phyloP scores from a whole-genome alignment of 2,797 vertebrate species.

The Tragelaphus eurycerus region DNA sequence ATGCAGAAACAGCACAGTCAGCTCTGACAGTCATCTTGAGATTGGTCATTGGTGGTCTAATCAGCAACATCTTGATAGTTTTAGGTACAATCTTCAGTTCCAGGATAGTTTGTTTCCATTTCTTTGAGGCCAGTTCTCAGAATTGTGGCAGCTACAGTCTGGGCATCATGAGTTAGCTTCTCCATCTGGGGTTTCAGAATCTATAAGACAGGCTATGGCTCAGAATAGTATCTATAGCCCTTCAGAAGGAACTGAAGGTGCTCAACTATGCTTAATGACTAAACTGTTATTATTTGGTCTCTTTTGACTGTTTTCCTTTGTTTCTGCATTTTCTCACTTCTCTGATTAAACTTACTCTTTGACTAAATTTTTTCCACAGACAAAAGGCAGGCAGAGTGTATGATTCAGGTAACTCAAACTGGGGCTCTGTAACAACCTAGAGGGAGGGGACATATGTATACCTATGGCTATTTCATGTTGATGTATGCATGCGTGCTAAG shows the following conservation, averaged over 20 bases:
- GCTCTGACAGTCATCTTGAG: neutral
- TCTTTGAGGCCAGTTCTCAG: neutral
- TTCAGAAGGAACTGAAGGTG: neutral
- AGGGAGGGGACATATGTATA: neutral
- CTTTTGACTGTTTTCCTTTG: neutral
- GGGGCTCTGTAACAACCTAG: neutral
- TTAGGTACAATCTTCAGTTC: neutral
- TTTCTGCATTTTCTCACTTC: neutral
- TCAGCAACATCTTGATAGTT: neutral
- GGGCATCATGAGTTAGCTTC: neutral
- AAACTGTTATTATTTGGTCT: neutral
- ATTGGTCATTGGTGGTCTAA: neutral
- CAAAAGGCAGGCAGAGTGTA: neutral
- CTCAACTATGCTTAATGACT: neutral
- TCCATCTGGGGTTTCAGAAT: neutral
- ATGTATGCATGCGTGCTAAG: neutral
- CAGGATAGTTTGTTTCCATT: neutral
- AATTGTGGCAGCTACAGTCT: neutral
- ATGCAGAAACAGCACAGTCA: neutral
- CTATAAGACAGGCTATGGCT: neutral
- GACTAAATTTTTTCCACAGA: neutral
- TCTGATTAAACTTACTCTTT: neutral
- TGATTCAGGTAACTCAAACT: neutral
- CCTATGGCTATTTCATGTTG: neutral
- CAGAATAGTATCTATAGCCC: neutral